A percentile compares a stretch with the other conserved stretches of the same genome.
phyloP scores from a whole-genome alignment of 2,888 invertebrate genomes.

The Temnothorax unifasciatus region DNA sequence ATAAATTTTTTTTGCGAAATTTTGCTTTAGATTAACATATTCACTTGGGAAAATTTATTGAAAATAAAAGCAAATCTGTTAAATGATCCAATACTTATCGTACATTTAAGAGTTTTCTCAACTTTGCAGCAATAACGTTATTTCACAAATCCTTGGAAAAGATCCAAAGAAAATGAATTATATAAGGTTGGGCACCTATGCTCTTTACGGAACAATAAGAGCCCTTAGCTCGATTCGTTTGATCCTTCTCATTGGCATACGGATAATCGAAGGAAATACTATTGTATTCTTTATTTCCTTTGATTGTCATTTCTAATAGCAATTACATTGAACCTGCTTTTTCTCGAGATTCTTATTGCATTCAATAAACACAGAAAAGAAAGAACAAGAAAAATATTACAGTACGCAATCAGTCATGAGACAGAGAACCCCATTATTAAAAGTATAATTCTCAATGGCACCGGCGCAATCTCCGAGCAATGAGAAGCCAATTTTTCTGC shows the following conservation, averaged over 20 bases:
- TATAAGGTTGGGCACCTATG: neutral
- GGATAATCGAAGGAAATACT: constrained; percentile 22
- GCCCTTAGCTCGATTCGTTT: constrained; percentile 11
- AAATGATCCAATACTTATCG: constrained; percentile 3
- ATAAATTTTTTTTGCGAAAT: neutral
- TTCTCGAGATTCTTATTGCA: neutral
- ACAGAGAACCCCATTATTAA: constrained; percentile 7
- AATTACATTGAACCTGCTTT: neutral
- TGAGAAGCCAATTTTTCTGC: constrained; percentile 56
- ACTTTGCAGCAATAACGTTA: neutral
- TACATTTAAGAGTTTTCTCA: constrained; percentile 9
- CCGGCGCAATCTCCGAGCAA: neutral
- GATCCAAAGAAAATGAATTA: constrained; percentile 20
- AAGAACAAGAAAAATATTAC: constrained; percentile 3
- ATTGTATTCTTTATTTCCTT: constrained; percentile 18
- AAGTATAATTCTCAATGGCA: neutral
- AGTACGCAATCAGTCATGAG: neutral
- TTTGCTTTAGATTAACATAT: neutral
- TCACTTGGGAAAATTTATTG: constrained; percentile 5
- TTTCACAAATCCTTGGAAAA: constrained; percentile 18
- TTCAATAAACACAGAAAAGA: neutral
- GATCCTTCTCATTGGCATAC: neutral
- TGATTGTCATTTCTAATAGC: neutral
- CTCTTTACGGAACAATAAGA: neutral
- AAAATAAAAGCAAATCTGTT: neutral